These are phyloP conservation scores for Phymastichus coffea DNA, from an alignment of 1,140 invertebrate species.

Conservation along the genomic window DNA sequence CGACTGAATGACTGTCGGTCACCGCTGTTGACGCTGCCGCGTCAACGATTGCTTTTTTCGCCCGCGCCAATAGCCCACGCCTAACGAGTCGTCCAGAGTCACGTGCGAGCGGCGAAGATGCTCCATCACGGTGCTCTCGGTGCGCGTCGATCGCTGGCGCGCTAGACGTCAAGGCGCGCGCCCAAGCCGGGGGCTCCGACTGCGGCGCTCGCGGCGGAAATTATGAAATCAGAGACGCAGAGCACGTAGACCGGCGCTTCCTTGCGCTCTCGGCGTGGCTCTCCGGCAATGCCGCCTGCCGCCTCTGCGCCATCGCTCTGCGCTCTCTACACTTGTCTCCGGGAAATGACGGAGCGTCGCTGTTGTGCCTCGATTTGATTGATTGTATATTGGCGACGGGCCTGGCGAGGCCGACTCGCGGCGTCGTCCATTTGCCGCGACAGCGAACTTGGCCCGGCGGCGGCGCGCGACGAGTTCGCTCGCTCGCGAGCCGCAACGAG, in stretches of 20 bases:
- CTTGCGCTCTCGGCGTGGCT: background rate
- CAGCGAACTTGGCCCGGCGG: too few relatives aligned
- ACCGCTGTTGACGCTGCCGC: too few relatives aligned
- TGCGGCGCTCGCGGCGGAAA: too few relatives aligned
- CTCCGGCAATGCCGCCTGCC: background rate
- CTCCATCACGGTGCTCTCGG: background rate
- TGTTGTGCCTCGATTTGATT: background rate
- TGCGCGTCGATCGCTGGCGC: too few relatives aligned
- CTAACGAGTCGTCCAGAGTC: background rate
- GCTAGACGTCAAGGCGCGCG: too few relatives aligned
- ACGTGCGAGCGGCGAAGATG: background rate
- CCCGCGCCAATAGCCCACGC: background rate
- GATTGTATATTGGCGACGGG: too few relatives aligned
- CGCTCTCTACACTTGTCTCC: slow-evolving; percentile 11
- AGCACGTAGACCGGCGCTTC: slow-evolving; percentile 31
- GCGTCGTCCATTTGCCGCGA: too few relatives aligned
- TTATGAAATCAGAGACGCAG: slow-evolving; percentile 41
- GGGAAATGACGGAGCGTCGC: slow-evolving; percentile 18
- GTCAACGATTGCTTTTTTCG: too few relatives aligned
- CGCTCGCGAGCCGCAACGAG: slow-evolving; percentile 3
- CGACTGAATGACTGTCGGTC: background rate
- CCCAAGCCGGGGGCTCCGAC: too few relatives aligned
- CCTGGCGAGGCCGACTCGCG: background rate
- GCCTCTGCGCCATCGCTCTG: background rate
- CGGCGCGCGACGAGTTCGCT: slow-evolving; percentile 27